A percentile compares a stretch with the other conserved stretches of the same genome.
Conservation (phyloP, 1,140 invertebrate genomes). For the Holcopasites calliopsidis region DNA sequence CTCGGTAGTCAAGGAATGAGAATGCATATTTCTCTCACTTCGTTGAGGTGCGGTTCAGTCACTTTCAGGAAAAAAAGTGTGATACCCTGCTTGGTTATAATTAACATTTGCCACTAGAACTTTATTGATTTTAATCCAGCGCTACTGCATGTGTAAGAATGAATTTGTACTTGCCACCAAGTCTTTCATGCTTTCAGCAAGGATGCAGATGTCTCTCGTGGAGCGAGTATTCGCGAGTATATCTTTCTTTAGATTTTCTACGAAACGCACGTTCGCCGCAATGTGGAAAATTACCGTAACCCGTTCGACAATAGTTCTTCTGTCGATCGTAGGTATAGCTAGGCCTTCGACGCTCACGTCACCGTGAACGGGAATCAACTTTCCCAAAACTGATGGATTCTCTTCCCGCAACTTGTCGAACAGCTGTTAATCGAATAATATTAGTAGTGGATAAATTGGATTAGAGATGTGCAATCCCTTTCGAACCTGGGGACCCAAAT, state of each 20-base stretch:
- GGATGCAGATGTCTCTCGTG: constrained; percentile 83
- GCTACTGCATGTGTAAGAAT: too few relatives aligned
- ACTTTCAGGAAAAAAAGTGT: too few relatives aligned
- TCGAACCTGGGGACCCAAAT: too few relatives aligned
- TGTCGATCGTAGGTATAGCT: constrained; percentile 81
- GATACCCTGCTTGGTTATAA: too few relatives aligned
- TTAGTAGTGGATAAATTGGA: too few relatives aligned
- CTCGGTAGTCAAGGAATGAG: too few relatives aligned
- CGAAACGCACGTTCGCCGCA: constrained; percentile 96
- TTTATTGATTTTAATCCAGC: too few relatives aligned
- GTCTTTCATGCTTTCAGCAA: constrained; percentile 84
- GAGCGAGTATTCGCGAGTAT: constrained; percentile 84
- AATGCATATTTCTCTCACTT: too few relatives aligned
- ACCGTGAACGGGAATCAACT: constrained; percentile 89
- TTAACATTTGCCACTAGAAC: too few relatives aligned
- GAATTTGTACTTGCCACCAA: constrained; percentile 82
- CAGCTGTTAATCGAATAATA: constrained; percentile 72
- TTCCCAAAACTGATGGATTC: constrained; percentile 81
- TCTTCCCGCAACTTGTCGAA: constrained; percentile 77
- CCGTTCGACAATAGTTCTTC: constrained; percentile 82
- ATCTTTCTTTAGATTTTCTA: constrained; percentile 88
- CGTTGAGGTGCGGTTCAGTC: too few relatives aligned
- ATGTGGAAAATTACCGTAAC: constrained; percentile 95
- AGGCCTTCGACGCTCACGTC: constrained; percentile 85
- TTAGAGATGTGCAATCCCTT: too few relatives aligned